Evolutionary conservation across 2,888 invertebrate species (phyloP), one percentile per base, ranked within the genome.

Genomic region (Aphidoletes aphidimyza): DNA sequence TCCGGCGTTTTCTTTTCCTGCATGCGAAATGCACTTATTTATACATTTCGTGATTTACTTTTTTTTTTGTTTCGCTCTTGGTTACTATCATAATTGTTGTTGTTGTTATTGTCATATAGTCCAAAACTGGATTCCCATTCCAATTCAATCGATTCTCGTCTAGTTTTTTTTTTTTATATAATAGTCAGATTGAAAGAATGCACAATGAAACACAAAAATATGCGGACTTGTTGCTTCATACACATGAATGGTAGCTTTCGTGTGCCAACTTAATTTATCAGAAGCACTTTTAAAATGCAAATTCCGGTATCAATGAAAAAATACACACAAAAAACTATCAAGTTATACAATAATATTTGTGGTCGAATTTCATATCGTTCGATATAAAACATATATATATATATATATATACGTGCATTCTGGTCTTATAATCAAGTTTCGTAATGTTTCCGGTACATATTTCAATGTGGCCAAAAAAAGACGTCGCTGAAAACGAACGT

Each of bases 161-260:
- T 81, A 81, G 81, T 81, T 81, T 81, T 81, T 69, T 69, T 69
- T 69, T 78, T 37, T 81, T n/a, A n/a, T n/a, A n/a, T n/a, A n/a
- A 37, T 81, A 81, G 37, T 81, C 39, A 37, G 36, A 37, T 14
- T 22, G n/a, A 37, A 81, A 81, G 81, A 81, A 81, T 81, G 81
- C 81, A 81, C 81, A 81, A 81, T 9, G 37, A 36, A 69, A 69
- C 69, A 69, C 14, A 30, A 69, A 69, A 69, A 69, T 81, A 37
- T 81, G 81, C 11, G 39, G 37, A 36, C 22, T 36, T 81, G 36
- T 81, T 81, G 81, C 81, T 37, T 37, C 81, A 81, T 37, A 37
- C n/a, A 39, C 19, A n/a, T 37, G 39, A 9, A 42, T 42, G 2
- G 69, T 14, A 0, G 26, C 37, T 37, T 81, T 81, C 22, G 36